These are phyloP conservation scores for Tinea semifulvella DNA, from an alignment of 2,888 invertebrate genomes.

Conservation along the genomic window DNA sequence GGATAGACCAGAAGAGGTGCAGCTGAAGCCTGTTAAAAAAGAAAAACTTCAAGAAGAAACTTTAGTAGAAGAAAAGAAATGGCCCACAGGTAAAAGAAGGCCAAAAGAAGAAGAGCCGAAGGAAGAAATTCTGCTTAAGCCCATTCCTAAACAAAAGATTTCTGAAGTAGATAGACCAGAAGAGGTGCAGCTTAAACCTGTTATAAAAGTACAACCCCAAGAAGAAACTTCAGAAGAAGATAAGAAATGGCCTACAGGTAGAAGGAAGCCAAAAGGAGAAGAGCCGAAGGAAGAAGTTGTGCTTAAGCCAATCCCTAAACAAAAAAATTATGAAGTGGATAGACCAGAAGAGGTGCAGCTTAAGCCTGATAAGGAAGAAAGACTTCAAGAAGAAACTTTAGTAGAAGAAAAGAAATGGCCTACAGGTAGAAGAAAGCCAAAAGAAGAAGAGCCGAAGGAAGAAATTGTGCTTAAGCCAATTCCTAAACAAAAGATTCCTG, in stretches of 20 bases:
- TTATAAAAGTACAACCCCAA: constrained; percentile 19
- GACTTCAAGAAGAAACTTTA: constrained; percentile 30
- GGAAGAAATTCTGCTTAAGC: constrained; percentile 37
- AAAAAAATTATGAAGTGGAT: constrained; percentile 28
- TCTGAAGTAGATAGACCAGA: constrained; percentile 23
- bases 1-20: constrained; percentile 39
- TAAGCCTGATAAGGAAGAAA: constrained; percentile 27
- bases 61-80: constrained; percentile 27
- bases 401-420: constrained; percentile 30
- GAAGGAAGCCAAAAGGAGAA: constrained; percentile 27
- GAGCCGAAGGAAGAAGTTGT: constrained; percentile 32
- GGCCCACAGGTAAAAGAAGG: constrained; percentile 25
- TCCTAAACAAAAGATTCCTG: constrained; percentile 31
- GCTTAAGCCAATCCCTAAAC: constrained; percentile 39
- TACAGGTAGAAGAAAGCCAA: constrained; percentile 24
- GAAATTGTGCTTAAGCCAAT: constrained; percentile 37
- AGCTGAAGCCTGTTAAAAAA: constrained; percentile 26
- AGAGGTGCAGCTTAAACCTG: constrained; percentile 19
- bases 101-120: constrained; percentile 25
- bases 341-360: constrained; percentile 40
- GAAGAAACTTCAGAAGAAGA: constrained; percentile 28
- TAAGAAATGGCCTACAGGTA: constrained; percentile 25
- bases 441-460: constrained; percentile 31
- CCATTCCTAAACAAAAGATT: constrained; percentile 27
- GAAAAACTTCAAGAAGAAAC: constrained; percentile 29